Percentiles rank a stretch among this genome's conserved stretches.
Evolutionary conservation across 2,113 vertebrate species (phyloP).

Genomic region (Amphilophus citrinellus): DNA sequence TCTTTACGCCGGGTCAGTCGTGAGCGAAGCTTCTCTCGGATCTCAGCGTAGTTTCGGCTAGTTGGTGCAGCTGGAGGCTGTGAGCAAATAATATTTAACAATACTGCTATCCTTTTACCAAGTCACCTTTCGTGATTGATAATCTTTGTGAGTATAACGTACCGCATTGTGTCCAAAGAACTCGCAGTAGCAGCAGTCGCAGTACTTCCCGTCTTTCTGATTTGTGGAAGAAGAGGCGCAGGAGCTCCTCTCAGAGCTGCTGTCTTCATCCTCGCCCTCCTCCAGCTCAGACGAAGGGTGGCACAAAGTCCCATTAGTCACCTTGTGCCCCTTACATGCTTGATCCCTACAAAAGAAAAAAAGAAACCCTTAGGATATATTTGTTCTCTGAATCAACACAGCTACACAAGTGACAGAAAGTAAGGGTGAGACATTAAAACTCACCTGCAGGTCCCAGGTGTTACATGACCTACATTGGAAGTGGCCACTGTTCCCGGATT

Average conservation of each 20-base stretch:
- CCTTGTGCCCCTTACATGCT: constrained; percentile 95
- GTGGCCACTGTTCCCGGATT: constrained; percentile 85
- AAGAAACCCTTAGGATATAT: neutral
- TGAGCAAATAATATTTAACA: neutral
- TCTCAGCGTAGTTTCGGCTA: constrained; percentile 98
- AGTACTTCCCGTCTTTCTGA: constrained; percentile 98
- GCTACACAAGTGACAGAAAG: neutral
- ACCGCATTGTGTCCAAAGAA: constrained; percentile 99
- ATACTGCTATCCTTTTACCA: neutral
- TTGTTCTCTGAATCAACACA: neutral
- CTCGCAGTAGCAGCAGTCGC: constrained; percentile 99
- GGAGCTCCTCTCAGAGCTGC: constrained; percentile 98
- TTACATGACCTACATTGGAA: constrained; percentile 83
- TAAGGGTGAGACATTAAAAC: constrained; percentile 32
- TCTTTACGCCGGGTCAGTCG: constrained; percentile 97
- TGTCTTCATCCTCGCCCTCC: constrained; percentile 97
- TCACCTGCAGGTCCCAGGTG: constrained; percentile 90
- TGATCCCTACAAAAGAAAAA: constrained; percentile 85
- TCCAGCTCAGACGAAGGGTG: constrained; percentile 91
- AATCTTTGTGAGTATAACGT: constrained; percentile 30
- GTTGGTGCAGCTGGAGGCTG: constrained; percentile 97
- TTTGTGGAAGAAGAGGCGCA: constrained; percentile 97
- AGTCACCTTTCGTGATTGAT: neutral
- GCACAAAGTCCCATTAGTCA: constrained; percentile 91
- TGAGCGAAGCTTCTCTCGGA: constrained; percentile 95